phyloP scores from a whole-genome alignment of 1,140 invertebrate genomes.

The Diorhabda carinulata region DNA sequence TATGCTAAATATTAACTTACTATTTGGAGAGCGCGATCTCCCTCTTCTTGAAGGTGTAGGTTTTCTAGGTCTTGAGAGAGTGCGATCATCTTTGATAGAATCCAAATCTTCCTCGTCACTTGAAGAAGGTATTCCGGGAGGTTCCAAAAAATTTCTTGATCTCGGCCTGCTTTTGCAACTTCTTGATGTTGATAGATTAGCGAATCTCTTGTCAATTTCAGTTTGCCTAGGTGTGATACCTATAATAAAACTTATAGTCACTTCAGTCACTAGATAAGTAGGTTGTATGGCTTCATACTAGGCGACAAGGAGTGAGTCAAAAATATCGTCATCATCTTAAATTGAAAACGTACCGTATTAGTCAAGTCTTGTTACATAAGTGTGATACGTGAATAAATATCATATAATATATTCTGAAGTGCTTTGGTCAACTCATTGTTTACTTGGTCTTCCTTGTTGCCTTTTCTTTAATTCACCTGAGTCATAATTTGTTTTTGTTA shows the following conservation, averaged over 20 bases:
- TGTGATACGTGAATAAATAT: too few relatives aligned
- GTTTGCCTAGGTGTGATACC: constrained; percentile 22
- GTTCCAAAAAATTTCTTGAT: constrained; percentile 36
- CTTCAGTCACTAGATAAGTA: too few relatives aligned
- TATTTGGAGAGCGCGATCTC: neutral
- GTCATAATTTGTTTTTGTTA: too few relatives aligned
- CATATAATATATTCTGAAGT: too few relatives aligned
- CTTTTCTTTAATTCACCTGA: too few relatives aligned
- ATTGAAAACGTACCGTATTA: too few relatives aligned
- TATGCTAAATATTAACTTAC: neutral
- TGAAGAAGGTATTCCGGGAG: constrained; percentile 27
- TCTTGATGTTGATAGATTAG: constrained; percentile 21
- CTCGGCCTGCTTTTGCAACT: constrained; percentile 34
- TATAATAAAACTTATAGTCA: neutral
- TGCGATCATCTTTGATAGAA: constrained; percentile 13
- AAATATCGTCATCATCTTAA: too few relatives aligned
- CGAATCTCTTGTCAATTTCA: constrained; percentile 14
- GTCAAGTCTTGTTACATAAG: too few relatives aligned
- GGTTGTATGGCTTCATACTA: too few relatives aligned
- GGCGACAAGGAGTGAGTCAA: too few relatives aligned
- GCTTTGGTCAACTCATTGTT: too few relatives aligned
- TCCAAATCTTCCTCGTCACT: constrained; percentile 23
- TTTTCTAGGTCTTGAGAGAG: constrained; percentile 10
- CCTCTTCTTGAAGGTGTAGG: constrained; percentile 8
- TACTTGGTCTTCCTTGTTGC: too few relatives aligned